Percentiles rank a stretch among this genome's conserved stretches.
Conservation (phyloP, 2,797 vertebrate genomes). For the Bradypodion ventrale region DNA sequence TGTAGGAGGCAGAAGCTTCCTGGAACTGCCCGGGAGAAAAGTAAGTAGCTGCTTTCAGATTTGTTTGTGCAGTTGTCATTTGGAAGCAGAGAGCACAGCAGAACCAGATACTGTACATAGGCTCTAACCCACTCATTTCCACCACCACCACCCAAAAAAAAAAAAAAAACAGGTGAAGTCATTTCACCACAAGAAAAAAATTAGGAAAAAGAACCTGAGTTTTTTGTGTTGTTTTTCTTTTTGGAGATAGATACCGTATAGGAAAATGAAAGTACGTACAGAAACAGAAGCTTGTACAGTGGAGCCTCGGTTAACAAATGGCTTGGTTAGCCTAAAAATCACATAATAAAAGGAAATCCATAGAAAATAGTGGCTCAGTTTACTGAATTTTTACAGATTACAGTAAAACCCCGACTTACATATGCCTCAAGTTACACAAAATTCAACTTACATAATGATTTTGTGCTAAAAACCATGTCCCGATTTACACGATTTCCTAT, state of each 20-base stretch:
- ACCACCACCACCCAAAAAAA: no score
- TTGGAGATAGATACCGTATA: not conserved
- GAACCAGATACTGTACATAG: not conserved
- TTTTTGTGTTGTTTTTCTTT: not conserved
- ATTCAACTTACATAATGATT: no score
- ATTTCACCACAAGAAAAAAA: not conserved
- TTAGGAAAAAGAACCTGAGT: not conserved
- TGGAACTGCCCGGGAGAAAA: conserved; percentile 56
- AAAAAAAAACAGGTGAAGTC: not conserved
- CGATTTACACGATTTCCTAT: no score
- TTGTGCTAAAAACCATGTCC: no score
- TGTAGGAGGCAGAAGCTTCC: conserved; percentile 53
- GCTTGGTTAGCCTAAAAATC: no score
- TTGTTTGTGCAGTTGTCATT: not conserved
- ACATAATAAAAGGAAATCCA: no score
- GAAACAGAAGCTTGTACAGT: not conserved
- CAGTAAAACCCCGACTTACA: no score
- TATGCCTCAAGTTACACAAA: no score
- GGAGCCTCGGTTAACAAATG: no score
- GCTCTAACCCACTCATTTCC: not conserved
- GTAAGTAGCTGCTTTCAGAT: conserved; percentile 55
- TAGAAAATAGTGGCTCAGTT: no score
- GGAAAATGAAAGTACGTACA: not conserved
- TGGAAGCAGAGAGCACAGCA: conserved; percentile 25
- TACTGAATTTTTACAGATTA: no score